Evolutionary conservation across 2,888 invertebrate species (phyloP).

Genomic region (Sminthurinus aureus): DNA sequence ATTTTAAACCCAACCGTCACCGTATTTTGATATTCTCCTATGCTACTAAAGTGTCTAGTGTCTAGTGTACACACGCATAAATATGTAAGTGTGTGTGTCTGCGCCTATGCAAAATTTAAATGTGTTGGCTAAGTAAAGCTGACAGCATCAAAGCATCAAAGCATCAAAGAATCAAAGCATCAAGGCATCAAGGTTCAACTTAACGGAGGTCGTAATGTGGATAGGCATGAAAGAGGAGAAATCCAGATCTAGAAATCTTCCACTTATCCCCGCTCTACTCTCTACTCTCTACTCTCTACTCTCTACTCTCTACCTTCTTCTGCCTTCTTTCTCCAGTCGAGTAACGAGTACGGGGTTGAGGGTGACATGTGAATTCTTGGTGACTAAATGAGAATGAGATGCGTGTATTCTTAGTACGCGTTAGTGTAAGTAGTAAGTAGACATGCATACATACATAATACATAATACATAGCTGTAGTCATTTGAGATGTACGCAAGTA

Average conservation of each 20-base stretch:
- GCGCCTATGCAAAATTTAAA: conserved; percentile 23
- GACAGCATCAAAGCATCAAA: conserved; percentile 22
- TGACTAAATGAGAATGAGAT: not conserved
- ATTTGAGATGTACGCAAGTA: too few relatives aligned
- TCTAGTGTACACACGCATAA: not conserved
- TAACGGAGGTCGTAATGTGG: not conserved
- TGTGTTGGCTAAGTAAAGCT: conserved; percentile 19
- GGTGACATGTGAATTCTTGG: not conserved
- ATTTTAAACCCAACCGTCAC: not conserved
- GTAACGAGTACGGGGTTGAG: not conserved
- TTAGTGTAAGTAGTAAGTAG: not conserved
- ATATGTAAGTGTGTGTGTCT: not conserved
- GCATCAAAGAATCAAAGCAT: too few relatives aligned
- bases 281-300: not conserved
- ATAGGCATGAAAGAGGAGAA: conserved; percentile 15
- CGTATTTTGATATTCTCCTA: not conserved
- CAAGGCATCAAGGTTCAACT: conserved; percentile 5
- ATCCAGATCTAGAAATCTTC: not conserved
- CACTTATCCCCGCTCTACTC: not conserved
- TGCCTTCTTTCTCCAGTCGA: not conserved
- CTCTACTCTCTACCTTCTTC: not conserved
- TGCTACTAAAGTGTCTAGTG: too few relatives aligned
- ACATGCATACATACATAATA: not conserved
- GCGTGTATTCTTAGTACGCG: not conserved
- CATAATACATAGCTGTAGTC: too few relatives aligned